Evolutionary conservation across 2,888 invertebrate species (phyloP), one percentile per base, ranked within the genome.

Genomic region (Argyresthia albistria): DNA sequence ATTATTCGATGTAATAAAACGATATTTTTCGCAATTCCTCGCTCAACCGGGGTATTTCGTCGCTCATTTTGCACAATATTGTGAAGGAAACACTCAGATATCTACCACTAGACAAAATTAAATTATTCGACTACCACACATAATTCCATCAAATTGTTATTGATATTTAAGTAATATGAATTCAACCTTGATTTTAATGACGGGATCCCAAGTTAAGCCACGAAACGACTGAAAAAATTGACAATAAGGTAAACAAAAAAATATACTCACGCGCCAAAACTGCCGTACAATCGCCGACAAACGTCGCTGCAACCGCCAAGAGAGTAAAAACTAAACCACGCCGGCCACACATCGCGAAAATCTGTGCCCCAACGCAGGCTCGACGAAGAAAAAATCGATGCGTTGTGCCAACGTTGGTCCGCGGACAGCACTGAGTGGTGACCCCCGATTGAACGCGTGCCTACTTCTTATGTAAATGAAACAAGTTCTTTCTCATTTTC

Each of bases 401-500:
- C 62, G 59, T 61, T 61, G 61, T 57, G 55, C 63, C 58, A 61
- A 56, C 60, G 59, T 60, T 71, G 66, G 64, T 64, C 67, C 63
- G 58, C 63, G 61, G 66, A 59, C 66, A 15, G 60, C 70, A 77
- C 79, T 77, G 69, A 61, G 62, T 59, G 62, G 57, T 69, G 73
- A 73, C 70, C 75, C 70, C 70, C 66, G 67, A 60, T 60, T 63
- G 67, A 63, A 58, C 60, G 61, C 60, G 63, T 65, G 59, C 66
- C 59, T 65, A 59, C 53, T 60, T 61, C 69, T 74, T 78, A 81
- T 76, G 80, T 73, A 73, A 80, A 83, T 76, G 57, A 68, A 79
- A 76, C 83, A 60, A 66, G 77, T 80, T 80, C 71, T 80, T 77
- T 81, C 77, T 78, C 76, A 80, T 77, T 77, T 74, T 75, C 63